These are phyloP conservation scores for Lontra canadensis DNA, from an alignment of 2,113 vertebrate genomes.

Conservation along the genomic window DNA sequence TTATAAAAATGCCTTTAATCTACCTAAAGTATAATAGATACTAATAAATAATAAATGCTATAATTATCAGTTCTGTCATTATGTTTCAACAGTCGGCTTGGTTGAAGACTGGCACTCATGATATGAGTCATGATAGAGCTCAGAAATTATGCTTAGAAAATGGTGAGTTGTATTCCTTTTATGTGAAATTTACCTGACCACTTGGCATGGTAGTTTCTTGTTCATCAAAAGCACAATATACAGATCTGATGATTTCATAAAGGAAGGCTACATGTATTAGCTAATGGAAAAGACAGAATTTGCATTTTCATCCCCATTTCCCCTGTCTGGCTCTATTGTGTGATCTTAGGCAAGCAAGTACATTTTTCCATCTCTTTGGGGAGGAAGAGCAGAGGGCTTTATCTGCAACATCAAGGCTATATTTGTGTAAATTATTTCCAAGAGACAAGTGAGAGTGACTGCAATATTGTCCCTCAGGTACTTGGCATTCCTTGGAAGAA, in stretches of 20 bases:
- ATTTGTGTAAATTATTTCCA: constrained; percentile 34
- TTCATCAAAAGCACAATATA: not conserved
- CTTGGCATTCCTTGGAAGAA: constrained; percentile 66
- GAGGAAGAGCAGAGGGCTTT: not conserved
- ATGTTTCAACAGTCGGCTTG: not conserved
- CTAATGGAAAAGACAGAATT: not conserved
- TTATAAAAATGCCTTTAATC: not conserved
- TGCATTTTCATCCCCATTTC: not conserved
- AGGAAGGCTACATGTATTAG: not conserved
- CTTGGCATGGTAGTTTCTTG: not conserved
- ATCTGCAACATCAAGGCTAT: not conserved
- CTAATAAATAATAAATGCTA: not conserved
- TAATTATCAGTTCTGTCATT: not conserved
- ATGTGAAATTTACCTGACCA: not conserved
- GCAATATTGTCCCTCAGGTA: constrained; percentile 6
- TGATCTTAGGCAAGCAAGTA: not conserved
- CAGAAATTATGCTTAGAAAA: not conserved
- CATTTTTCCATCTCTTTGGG: not conserved
- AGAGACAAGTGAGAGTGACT: not conserved
- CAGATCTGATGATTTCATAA: not conserved
- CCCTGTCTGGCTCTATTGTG: not conserved
- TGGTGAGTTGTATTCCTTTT: not conserved
- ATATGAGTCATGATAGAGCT: not conserved
- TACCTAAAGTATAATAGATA: not conserved
- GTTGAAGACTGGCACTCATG: not conserved